A percentile compares a stretch with the other conserved stretches of the same genome.
Conservation (phyloP, 53 echinoderm and acorn worm species). For the Apostichopus leukothele region DNA sequence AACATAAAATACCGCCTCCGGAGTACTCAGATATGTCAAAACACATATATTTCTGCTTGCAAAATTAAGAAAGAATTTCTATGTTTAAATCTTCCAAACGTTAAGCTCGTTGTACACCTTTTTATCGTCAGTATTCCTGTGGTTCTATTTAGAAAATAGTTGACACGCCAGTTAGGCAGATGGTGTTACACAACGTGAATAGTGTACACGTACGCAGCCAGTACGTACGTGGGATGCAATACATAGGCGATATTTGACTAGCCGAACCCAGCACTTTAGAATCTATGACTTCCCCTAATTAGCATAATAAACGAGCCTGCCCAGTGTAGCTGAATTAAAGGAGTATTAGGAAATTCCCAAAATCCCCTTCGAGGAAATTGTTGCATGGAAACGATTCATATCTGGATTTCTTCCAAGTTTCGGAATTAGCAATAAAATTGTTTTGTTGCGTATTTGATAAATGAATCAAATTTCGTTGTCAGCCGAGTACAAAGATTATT, state of each 20-base stretch:
- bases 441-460: too few species aligned
- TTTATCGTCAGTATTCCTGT: too few species aligned
- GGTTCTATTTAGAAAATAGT: neutral
- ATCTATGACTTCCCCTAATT: constrained; percentile 41
- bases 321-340: neutral
- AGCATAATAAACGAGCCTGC: constrained; percentile 27
- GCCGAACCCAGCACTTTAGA: neutral
- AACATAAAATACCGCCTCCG: neutral
- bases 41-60: too few species aligned
- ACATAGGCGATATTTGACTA: neutral
- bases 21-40: neutral
- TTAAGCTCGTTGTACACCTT: too few species aligned
- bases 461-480: too few species aligned
- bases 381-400: too few species aligned
- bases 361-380: too few species aligned
- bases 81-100: too few species aligned
- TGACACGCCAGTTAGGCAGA: neutral
- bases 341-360: constrained; percentile 1
- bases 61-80: too few species aligned
- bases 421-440: too few species aligned
- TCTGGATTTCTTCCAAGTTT: too few species aligned
- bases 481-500: too few species aligned
- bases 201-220: neutral
- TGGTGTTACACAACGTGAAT: neutral
- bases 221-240: neutral